Evolutionary conservation across 1,140 invertebrate genomes (phyloP), one percentile per base, ranked within the genome.

Genomic region (Aphaenogaster rudis): DNA sequence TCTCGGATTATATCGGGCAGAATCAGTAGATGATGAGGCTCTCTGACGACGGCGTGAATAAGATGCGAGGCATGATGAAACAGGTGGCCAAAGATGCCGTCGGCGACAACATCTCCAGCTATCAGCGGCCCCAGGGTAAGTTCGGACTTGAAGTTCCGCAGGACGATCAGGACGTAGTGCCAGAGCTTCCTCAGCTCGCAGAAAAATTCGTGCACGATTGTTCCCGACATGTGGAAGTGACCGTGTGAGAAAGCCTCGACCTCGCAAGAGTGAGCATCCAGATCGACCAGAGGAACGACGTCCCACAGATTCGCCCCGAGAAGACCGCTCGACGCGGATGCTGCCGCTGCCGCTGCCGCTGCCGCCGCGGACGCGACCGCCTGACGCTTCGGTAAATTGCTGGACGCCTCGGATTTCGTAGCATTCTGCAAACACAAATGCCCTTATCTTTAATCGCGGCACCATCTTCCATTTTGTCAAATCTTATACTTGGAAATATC

Each of bases 111-210:
- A 0, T 66, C 33, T 0, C 15, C 13, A 2, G 36, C 52, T n/a
- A 85, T 13, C 11, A 76, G 3, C 9, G 59, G 69, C 5, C 77
- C n/a, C 0, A 88, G 8, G 0, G 39, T 61, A 13, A 90, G 5
- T 45, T 71, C 80, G 2, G 28, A 33, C 11, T 50, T 67, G 3
- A 91, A 59, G 8, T 86, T 87, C 0, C 64, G 33, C 1, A 9
- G 0, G 1, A 52, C 17, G 9, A 36, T 9, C 21, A 61, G 3
- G 0, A 52, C 0, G 28, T 80, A 85, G 2, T 86, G 69, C 15
- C 54, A 15, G 0, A 89, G 0, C 9, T 81, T 91, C 1, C 57
- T 86, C 2, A 71, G 0, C 13, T 91, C 90, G 33, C 90, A 91
- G 17, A 91, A 78, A 0, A 86, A 50, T 15, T 89, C 85, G 15